phyloP scores from a whole-genome alignment of 2,888 invertebrate species.

The Nomada fucata region DNA sequence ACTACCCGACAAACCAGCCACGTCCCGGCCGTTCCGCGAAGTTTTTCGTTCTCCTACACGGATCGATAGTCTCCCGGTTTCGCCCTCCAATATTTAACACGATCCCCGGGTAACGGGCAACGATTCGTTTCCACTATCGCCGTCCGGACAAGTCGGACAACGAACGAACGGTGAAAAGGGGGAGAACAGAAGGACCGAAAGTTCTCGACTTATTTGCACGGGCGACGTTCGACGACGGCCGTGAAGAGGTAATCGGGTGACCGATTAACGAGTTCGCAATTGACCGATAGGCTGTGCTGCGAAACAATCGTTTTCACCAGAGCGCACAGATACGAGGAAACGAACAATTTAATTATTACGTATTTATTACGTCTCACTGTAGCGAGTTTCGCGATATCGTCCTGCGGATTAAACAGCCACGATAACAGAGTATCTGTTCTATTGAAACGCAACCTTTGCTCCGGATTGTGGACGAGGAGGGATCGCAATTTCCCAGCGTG shows the following conservation, averaged over 20 bases:
- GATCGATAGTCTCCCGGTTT: neutral
- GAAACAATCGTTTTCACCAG: conserved; percentile 57
- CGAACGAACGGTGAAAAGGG: neutral
- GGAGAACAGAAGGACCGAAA: no score
- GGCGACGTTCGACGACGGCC: conserved; percentile 1
- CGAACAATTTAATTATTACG: conserved; percentile 28
- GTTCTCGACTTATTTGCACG: conserved; percentile 17
- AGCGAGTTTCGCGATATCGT: neutral
- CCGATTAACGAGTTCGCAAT: conserved; percentile 64
- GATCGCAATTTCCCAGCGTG: neutral
- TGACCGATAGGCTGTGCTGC: conserved; percentile 37
- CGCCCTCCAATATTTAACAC: conserved; percentile 18
- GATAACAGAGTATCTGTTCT: conserved; percentile 13
- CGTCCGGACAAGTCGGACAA: neutral
- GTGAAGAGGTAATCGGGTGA: conserved; percentile 51
- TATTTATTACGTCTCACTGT: conserved; percentile 33
- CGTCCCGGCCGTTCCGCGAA: no score
- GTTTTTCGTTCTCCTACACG: neutral
- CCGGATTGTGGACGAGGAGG: neutral
- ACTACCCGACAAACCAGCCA: no score
- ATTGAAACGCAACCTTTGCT: no score
- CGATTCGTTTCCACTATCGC: neutral
- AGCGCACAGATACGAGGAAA: conserved; percentile 49
- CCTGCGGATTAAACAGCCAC: conserved; percentile 6
- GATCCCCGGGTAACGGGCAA: conserved; percentile 21